Evolutionary conservation across 1,140 invertebrate genomes (phyloP).

Genomic region (Holcopasites calliopsidis): DNA sequence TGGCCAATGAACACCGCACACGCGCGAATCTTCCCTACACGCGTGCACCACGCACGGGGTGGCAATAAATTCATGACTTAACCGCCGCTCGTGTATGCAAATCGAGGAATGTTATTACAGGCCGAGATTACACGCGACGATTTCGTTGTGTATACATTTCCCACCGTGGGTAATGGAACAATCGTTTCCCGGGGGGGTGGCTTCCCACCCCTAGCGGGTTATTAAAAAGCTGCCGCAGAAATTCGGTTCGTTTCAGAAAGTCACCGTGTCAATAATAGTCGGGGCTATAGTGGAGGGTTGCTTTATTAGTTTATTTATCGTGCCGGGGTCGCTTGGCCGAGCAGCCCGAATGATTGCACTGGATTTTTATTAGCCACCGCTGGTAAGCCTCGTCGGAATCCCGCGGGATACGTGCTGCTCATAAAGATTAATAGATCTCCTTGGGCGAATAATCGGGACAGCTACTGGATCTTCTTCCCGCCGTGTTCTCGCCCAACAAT

Average conservation of each 20-base stretch:
- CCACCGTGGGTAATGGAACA: constrained; percentile 26
- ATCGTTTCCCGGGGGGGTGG: constrained; percentile 36
- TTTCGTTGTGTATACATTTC: constrained; percentile 62
- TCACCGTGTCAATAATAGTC: no score
- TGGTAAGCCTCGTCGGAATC: constrained; percentile 45
- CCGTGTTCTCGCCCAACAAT: not conserved
- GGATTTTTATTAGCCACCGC: constrained; percentile 71
- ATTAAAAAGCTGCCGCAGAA: constrained; percentile 60
- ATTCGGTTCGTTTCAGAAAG: constrained; percentile 24
- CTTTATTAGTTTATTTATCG: constrained; percentile 73
- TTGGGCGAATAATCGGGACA: constrained; percentile 33
- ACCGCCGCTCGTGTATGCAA: constrained; percentile 65
- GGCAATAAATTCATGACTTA: constrained; percentile 70
- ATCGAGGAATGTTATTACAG: constrained; percentile 66
- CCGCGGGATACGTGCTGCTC: constrained; percentile 61
- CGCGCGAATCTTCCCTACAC: not conserved
- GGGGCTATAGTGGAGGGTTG: not conserved
- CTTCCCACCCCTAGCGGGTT: constrained; percentile 39
- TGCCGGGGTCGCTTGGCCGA: constrained; percentile 42
- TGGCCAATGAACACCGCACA: not conserved
- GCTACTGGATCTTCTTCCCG: not conserved
- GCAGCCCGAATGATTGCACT: constrained; percentile 60
- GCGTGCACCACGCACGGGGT: constrained; percentile 35
- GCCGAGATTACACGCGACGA: constrained; percentile 69
- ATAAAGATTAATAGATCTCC: constrained; percentile 69